Conservation (phyloP, 2,797 vertebrate species). For the Diglossa cyanea region DNA sequence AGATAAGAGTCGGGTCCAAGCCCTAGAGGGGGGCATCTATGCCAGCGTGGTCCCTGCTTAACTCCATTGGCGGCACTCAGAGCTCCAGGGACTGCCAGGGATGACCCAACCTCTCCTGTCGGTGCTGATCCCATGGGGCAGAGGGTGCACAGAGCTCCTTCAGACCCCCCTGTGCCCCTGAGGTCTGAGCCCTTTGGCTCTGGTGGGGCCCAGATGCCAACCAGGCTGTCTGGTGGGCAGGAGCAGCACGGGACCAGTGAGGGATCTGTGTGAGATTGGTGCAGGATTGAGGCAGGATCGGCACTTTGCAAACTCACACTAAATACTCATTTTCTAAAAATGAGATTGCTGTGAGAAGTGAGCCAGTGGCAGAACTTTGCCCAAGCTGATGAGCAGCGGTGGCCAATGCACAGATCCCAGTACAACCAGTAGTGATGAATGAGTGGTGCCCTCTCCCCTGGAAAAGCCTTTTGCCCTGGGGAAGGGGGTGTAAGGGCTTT, state of each 20-base stretch:
- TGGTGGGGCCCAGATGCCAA: background rate
- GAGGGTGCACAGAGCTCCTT: background rate
- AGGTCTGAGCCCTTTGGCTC: background rate
- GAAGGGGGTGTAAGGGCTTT: background rate
- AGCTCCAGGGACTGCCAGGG: background rate
- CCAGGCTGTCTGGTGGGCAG: background rate
- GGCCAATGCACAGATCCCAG: background rate
- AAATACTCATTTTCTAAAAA: background rate
- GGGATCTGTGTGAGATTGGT: rapidly evolving
- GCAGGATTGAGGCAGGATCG: rapidly evolving
- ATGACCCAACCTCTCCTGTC: background rate
- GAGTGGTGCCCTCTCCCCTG: background rate
- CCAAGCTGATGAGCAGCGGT: background rate
- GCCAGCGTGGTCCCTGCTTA: too few species aligned
- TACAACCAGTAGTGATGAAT: background rate
- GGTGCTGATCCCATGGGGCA: rapidly evolving
- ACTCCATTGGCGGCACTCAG: rapidly evolving
- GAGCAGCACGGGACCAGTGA: background rate
- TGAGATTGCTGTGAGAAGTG: background rate
- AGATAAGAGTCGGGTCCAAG: rapidly evolving
- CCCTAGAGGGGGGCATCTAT: background rate
- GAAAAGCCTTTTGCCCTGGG: rapidly evolving
- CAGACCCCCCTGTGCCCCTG: rapidly evolving
- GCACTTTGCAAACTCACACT: rapidly evolving
- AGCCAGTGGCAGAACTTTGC: background rate